A percentile compares a stretch with the other conserved stretches of the same genome.
Evolutionary conservation across 2,797 vertebrate species (phyloP).

Genomic region (Ambastaia sidthimunki): DNA sequence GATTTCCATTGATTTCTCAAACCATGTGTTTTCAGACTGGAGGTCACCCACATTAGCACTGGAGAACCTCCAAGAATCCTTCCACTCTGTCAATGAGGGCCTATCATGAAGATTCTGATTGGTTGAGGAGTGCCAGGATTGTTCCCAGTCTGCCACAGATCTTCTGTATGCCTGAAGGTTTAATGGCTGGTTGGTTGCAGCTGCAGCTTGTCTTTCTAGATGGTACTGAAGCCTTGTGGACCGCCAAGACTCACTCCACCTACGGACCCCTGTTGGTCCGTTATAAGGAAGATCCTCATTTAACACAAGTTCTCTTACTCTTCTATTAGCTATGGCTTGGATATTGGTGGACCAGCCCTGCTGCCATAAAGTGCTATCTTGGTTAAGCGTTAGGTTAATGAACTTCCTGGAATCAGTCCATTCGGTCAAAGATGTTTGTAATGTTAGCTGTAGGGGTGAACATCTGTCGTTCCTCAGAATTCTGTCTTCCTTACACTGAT

Average conservation of each 20-base stretch:
- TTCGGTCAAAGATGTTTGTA: conserved; percentile 41
- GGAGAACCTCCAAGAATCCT: conserved; percentile 64
- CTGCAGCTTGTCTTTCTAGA: conserved; percentile 21
- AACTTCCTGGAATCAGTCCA: conserved; percentile 67
- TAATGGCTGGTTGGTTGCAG: conserved; percentile 12
- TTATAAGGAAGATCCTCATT: conserved; percentile 54
- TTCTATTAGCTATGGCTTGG: conserved; percentile 40
- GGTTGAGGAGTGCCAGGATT: conserved; percentile 66
- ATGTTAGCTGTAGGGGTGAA: conserved; percentile 41
- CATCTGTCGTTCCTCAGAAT: conserved; percentile 49
- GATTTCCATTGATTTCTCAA: conserved; percentile 55
- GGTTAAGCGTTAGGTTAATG: conserved; percentile 51
- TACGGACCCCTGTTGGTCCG: conserved; percentile 44
- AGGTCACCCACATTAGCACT: conserved; percentile 21
- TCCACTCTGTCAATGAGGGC: conserved; percentile 67
- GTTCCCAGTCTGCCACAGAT: conserved; percentile 63
- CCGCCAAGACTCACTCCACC: conserved; percentile 68
- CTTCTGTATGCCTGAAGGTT: neutral
- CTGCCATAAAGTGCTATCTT: conserved; percentile 64
- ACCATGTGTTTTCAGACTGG: conserved; percentile 15
- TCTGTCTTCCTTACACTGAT: conserved; percentile 56
- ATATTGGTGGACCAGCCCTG: conserved; percentile 59
- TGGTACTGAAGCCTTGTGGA: conserved; percentile 50
- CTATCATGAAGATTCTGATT: conserved; percentile 59
- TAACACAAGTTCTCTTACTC: conserved; percentile 35